Evolutionary conservation across 2,113 vertebrate species (phyloP).

Genomic region (Sinocyclocheilus anophthalmus): DNA sequence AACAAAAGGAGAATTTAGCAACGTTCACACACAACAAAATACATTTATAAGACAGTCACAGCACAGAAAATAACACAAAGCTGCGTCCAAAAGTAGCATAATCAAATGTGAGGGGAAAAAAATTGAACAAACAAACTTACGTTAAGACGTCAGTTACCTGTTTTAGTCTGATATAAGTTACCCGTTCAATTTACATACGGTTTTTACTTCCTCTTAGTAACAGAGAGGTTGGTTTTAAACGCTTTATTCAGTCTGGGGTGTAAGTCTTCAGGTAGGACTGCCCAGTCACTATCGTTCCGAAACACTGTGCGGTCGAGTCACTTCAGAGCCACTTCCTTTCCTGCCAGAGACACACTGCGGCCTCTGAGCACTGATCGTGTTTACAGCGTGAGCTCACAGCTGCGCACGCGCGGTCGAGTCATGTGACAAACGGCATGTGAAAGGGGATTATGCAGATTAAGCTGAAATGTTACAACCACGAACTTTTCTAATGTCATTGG

Average conservation of each 20-base stretch:
- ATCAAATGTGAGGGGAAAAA: too few species aligned
- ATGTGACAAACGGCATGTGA: background rate
- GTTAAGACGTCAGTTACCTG: background rate
- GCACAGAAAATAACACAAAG: background rate
- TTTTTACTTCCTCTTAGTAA: background rate
- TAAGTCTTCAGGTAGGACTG: background rate
- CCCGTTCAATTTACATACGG: background rate
- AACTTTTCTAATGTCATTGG: background rate
- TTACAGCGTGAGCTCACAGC: background rate
- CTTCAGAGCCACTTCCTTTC: slow-evolving; percentile 2
- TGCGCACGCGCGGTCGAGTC: slow-evolving; percentile 3
- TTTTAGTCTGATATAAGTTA: background rate
- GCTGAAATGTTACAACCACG: background rate
- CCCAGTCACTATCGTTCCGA: background rate
- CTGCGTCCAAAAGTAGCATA: background rate
- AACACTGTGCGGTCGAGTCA: slow-evolving; percentile 7
- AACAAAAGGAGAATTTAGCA: background rate
- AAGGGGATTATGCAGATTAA: background rate
- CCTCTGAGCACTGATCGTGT: background rate
- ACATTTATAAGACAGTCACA: background rate
- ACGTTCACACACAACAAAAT: background rate
- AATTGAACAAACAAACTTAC: background rate
- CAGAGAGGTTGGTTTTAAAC: background rate
- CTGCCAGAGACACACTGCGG: background rate
- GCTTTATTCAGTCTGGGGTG: background rate